phyloP scores from a whole-genome alignment of 2,797 vertebrate species.

The Channa striata region DNA sequence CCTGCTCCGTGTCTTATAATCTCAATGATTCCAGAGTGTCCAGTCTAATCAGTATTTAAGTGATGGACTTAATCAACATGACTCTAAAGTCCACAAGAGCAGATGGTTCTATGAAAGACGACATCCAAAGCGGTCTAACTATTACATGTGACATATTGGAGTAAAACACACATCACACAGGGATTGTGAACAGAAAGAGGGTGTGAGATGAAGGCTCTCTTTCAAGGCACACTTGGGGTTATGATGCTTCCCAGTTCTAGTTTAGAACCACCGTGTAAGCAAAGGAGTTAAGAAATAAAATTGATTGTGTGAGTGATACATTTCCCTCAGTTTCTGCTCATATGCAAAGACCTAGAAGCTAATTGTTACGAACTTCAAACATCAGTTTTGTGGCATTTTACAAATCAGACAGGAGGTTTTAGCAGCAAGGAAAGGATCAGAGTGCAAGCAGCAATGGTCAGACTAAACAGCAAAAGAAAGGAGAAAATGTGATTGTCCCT shows the following conservation, averaged over 20 bases:
- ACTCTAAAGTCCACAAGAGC: constrained; percentile 14
- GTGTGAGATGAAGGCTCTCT: constrained; percentile 10
- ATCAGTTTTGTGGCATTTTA: too few relatives aligned
- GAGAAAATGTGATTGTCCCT: constrained; percentile 4
- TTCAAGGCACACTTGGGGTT: constrained; percentile 7
- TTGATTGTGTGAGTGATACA: not conserved
- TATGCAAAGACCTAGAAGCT: not conserved
- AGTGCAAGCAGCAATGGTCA: too few relatives aligned
- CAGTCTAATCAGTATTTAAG: constrained; percentile 71
- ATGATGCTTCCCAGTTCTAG: not conserved
- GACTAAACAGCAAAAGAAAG: not conserved
- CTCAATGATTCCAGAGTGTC: constrained; percentile 47
- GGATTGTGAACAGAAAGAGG: constrained; percentile 1
- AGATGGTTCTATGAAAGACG: constrained; percentile 16
- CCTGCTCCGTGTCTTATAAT: constrained; percentile 38
- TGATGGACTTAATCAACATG: constrained; percentile 66
- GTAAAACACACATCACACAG: constrained; percentile 16
- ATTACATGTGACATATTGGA: constrained; percentile 28
- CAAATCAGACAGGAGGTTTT: too few relatives aligned
- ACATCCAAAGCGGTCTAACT: constrained; percentile 10
- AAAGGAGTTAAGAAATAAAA: too few relatives aligned
- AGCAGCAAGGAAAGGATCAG: too few relatives aligned
- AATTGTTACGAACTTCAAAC: too few relatives aligned
- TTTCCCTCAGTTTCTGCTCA: too few relatives aligned
- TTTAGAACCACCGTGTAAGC: not conserved